Evolutionary conservation across 1,140 invertebrate genomes (phyloP), one percentile per base, ranked within the genome.

Genomic region (Nixonia krombeini): DNA sequence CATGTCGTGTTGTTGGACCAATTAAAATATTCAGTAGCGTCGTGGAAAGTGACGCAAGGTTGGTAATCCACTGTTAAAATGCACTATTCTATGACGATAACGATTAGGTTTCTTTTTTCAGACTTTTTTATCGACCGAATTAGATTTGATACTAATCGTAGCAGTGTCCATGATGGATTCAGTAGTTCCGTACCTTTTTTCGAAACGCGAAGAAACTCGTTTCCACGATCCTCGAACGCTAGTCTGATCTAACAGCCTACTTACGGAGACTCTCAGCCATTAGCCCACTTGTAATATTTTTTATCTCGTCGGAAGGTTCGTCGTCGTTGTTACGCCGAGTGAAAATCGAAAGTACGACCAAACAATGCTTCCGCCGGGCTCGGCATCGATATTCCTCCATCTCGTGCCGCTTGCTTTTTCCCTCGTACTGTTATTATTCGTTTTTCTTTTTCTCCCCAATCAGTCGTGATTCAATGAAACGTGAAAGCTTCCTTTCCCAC

Each of bases 201-300:
- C n/a, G n/a, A n/a, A n/a, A n/a, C n/a, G n/a, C 15, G 23, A 50
- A 25, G 52, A 65, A 70, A 62, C 51, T 65, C 23, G 66, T 70
- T 62, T 63, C 44, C 29, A 26, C 31, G 23, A 31, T 45, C 52
- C 8, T 50, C 42, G 45, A 49, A 15, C 33, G 28, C 31, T 41
- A 41, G 50, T 68, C 59, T 63, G 47, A 58, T 57, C 40, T 52
- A 46, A 53, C 49, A 57, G 40, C 53, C 75, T 66, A 70, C 66
- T 75, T 75, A 56, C 46, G 56, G 42, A 38, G 47, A 61, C 45
- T 63, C 55, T 56, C 49, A 61, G 45, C 56, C 66, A 73, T 77
- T 77, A 77, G 65, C 70, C 75, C 67, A 77, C 67, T 69, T 75
- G 55, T 28, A 17, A 47, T 31, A 42, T 62, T 50, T 46, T 23